phyloP scores from a whole-genome alignment of 2,888 invertebrate genomes.

The Cosmia pyralina region DNA sequence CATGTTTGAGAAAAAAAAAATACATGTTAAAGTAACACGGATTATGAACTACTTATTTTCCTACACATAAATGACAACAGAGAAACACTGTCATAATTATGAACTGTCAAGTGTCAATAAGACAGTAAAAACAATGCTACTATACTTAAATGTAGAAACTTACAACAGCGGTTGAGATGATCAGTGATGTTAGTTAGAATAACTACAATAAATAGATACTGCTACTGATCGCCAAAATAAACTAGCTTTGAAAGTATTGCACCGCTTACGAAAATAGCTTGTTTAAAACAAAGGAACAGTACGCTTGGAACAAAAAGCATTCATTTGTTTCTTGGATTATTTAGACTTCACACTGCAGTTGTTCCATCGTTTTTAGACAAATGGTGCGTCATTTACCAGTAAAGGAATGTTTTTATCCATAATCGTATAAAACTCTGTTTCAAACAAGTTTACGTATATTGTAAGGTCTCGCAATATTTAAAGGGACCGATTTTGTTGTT shows the following conservation, averaged over 20 bases:
- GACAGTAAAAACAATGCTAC: no score
- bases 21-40: no score
- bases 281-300: background rate
- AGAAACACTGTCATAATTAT: no score
- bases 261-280: background rate
- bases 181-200: background rate
- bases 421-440: background rate
- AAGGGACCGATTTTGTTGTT: background rate
- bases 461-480: background rate
- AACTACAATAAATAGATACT: background rate
- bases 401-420: background rate
- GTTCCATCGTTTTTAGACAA: background rate
- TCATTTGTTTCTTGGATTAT: constrained; percentile 1
- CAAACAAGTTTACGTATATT: background rate
- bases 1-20: no score
- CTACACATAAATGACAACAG: no score
- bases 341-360: background rate
- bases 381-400: background rate
- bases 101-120: no score
- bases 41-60: no score
- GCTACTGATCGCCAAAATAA: background rate
- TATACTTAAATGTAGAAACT: no score
- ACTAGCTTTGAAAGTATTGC: background rate
- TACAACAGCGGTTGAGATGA: no score
- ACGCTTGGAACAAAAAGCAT: background rate